These are phyloP conservation scores for Ctenopoma kingsleyae DNA, from an alignment of 2,797 vertebrate genomes.

Conservation along the genomic window DNA sequence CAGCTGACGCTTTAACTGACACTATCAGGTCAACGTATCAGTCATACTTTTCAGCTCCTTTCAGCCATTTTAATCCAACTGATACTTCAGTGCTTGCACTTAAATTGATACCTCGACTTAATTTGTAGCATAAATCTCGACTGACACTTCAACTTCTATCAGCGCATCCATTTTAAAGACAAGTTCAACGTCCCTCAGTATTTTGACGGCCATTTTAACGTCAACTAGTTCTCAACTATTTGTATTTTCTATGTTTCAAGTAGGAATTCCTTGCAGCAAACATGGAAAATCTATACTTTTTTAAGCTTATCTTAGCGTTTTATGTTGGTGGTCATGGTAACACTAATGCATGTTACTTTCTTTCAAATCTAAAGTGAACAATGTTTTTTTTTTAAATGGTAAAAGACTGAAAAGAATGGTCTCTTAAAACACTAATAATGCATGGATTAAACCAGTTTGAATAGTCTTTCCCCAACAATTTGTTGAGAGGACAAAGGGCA, in stretches of 20 bases:
- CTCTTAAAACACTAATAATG: conserved; percentile 30
- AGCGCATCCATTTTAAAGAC: background rate
- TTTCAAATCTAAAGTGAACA: background rate
- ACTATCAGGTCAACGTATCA: background rate
- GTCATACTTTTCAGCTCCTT: background rate
- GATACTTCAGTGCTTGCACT: conserved; percentile 1
- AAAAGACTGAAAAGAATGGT: conserved; percentile 33
- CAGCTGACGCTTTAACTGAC: conserved; percentile 1
- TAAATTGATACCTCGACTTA: conserved; percentile 14
- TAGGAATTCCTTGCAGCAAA: background rate
- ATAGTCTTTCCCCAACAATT: conserved; percentile 56
- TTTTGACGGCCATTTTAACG: background rate
- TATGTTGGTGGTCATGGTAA: background rate
- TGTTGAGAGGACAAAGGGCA: conserved; percentile 75
- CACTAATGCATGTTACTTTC: background rate
- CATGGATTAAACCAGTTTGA: conserved; percentile 47
- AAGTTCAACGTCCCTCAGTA: background rate
- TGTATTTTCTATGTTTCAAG: background rate
- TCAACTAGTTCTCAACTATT: background rate
- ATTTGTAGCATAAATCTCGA: background rate
- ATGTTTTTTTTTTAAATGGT: background rate
- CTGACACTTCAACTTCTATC: conserved; percentile 3
- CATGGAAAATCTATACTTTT: background rate
- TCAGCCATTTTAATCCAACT: conserved; percentile 14
- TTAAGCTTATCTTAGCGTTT: background rate